phyloP scores from a whole-genome alignment of 2,113 vertebrate species.

The Grantiella picta region DNA sequence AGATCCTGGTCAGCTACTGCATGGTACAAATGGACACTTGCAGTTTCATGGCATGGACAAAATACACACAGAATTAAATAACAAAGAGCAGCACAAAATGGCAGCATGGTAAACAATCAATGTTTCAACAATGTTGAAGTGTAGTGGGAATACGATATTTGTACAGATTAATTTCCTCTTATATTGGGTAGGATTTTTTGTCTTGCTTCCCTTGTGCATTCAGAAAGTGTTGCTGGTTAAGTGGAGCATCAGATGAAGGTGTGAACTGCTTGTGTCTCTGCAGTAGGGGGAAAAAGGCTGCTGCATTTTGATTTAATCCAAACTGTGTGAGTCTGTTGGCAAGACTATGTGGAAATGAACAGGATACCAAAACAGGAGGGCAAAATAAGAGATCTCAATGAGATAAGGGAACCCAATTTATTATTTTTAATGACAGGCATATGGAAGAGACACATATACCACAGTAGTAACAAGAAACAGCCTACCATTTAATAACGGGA shows the following conservation, averaged over 20 bases:
- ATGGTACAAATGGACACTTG: neutral
- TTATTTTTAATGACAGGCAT: slow-evolving; percentile 51
- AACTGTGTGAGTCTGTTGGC: slow-evolving; percentile 37
- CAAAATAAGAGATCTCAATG: neutral
- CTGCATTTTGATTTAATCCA: slow-evolving; percentile 50
- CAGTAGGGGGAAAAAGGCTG: slow-evolving; percentile 7
- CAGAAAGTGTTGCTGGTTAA: neutral
- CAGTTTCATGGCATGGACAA: neutral
- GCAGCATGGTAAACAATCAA: neutral
- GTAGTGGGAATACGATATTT: neutral
- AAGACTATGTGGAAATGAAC: neutral
- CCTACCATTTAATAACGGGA: slow-evolving; percentile 30
- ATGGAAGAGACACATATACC: neutral
- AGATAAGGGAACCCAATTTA: slow-evolving; percentile 40
- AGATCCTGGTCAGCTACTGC: neutral
- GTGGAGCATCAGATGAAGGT: neutral
- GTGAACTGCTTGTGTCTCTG: slow-evolving; percentile 30
- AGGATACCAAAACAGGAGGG: neutral
- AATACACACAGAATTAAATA: neutral
- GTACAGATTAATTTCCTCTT: neutral
- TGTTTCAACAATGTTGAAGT: neutral
- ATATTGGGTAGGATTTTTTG: neutral
- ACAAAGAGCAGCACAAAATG: neutral
- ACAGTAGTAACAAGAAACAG: slow-evolving; percentile 48
- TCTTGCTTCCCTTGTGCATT: neutral